Evolutionary conservation across 2,113 vertebrate genomes (phyloP), one percentile per base, ranked within the genome.

Genomic region (Oryzias curvinotus): DNA sequence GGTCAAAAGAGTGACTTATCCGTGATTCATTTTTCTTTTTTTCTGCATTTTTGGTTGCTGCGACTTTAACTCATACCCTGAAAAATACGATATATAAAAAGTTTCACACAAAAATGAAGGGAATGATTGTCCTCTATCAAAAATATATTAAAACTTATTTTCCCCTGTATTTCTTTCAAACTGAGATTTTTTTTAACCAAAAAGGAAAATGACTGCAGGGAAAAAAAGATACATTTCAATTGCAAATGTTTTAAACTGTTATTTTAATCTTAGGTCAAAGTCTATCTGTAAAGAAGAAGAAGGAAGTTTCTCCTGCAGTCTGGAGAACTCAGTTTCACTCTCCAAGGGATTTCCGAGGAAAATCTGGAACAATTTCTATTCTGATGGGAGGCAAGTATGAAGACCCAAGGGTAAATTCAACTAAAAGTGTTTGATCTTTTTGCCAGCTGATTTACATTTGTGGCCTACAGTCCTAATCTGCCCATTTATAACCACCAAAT

Each of bases 361-460:
- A 76, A 78, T 68, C 78, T 80, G 68, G 70, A 83, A 71, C 78
- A 51, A 65, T 64, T 83, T 81, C 65, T 81, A 71, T 82, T 85
- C 82, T 79, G 82, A 89, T 88, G 80, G 74, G 78, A 77, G 80
- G 79, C 75, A 75, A 86, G 66, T 71, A 56, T 59, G 36, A 78
- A 74, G 80, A 82, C 81, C 19, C 70, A 82, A 80, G 85, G 82
- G 82, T 75, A 84, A 80, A 86, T 83, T 84, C 76, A 71, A 71
- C 79, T 78, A 66, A 75, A 78, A 76, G 56, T 66, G 70, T 90
- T 92, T 91, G 83, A 92, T 89, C 87, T 88, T 75, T 75, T 46
- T 53, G 72, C 65, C 62, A 75, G 56, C 84, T 86, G 78, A 92
- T 90, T 92, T 89, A 84, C 87, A 89, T 88, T 90, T 86, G 63